Conservation (phyloP, 2,888 invertebrate species). For the Tiliacea aurago region DNA sequence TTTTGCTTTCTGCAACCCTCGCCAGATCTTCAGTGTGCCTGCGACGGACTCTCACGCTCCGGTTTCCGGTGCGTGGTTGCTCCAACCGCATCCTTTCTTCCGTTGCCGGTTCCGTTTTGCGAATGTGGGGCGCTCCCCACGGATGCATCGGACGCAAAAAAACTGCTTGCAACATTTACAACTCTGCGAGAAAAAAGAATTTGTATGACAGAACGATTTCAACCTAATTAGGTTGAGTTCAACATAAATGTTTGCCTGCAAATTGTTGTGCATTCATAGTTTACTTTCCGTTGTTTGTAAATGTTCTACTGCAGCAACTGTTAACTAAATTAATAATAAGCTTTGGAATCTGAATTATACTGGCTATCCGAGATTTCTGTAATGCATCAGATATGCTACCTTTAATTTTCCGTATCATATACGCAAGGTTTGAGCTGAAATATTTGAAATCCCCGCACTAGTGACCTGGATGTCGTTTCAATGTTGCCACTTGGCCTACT, state of each 20-base stretch:
- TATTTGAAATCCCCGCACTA: slow-evolving; percentile 60
- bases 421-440: slow-evolving; percentile 53
- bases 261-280: slow-evolving; percentile 29
- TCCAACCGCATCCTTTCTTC: slow-evolving; percentile 57
- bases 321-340: slow-evolving; percentile 38
- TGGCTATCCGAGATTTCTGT: slow-evolving; percentile 5
- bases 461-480: slow-evolving; percentile 60
- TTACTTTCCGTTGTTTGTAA: slow-evolving; percentile 33
- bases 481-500: slow-evolving; percentile 67
- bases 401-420: slow-evolving; percentile 44
- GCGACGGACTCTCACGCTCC: slow-evolving; percentile 41
- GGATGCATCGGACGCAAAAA: slow-evolving; percentile 21
- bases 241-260: slow-evolving; percentile 12
- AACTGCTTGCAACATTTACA: slow-evolving; percentile 16
- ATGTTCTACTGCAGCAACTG: slow-evolving; percentile 9
- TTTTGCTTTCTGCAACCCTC: slow-evolving; percentile 36
- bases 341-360: slow-evolving; percentile 26
- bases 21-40: slow-evolving; percentile 9
- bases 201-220: slow-evolving; percentile 17
- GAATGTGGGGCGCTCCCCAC: slow-evolving; percentile 44
- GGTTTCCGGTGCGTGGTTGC: slow-evolving; percentile 44
- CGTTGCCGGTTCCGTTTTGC: slow-evolving; percentile 57
- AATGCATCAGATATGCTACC: slow-evolving; percentile 32
- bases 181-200: slow-evolving; percentile 3
- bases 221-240: slow-evolving; percentile 14